Percentiles rank a stretch among this genome's conserved stretches.
phyloP scores from a whole-genome alignment of 2,113 vertebrate genomes.

The Ceyx melanurus region DNA sequence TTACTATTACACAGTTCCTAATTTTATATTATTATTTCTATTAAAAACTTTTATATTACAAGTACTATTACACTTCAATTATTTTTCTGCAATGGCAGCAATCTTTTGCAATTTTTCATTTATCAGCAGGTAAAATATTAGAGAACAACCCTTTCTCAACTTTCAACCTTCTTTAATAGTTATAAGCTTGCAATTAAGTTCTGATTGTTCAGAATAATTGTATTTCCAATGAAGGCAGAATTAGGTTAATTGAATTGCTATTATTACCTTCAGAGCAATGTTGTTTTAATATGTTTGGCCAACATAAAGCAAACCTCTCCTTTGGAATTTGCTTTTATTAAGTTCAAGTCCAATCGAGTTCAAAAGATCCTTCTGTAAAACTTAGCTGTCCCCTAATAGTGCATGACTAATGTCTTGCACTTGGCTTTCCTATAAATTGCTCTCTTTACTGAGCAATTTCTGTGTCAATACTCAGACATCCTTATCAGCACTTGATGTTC shows the following conservation, averaged over 20 bases:
- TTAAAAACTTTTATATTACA: background rate
- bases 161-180: background rate
- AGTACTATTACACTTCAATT: background rate
- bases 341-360: slow-evolving; percentile 63
- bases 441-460: slow-evolving; percentile 53
- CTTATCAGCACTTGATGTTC: slow-evolving; percentile 70
- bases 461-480: slow-evolving; percentile 64
- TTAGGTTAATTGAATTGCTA: slow-evolving; percentile 4
- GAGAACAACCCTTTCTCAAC: background rate
- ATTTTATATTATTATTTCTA: background rate
- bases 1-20: background rate
- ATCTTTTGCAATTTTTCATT: background rate
- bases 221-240: slow-evolving; percentile 20
- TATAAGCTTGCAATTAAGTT: background rate
- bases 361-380: slow-evolving; percentile 48
- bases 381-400: slow-evolving; percentile 65
- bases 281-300: background rate
- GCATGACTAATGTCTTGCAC: slow-evolving; percentile 70
- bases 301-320: background rate
- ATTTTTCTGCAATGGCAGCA: background rate
- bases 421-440: slow-evolving; percentile 69
- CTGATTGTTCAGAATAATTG: slow-evolving; percentile 12
- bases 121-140: background rate
- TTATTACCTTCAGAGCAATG: slow-evolving; percentile 27
- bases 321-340: slow-evolving; percentile 31